phyloP scores from a whole-genome alignment of 2,888 invertebrate genomes.

The Scaptomyza parva region DNA sequence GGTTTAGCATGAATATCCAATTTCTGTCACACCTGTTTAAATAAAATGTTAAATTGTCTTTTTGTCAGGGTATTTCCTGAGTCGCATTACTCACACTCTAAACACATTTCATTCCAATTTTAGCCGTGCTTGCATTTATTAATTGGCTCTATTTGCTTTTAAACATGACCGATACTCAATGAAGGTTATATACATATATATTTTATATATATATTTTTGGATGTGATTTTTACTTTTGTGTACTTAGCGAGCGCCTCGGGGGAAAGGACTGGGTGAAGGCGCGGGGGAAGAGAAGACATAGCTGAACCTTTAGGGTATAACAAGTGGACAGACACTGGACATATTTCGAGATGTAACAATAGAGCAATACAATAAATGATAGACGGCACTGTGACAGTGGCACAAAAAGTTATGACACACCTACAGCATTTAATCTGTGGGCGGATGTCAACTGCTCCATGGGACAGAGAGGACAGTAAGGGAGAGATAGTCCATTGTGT shows the following conservation, averaged over 20 bases:
- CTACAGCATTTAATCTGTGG: slow-evolving; percentile 76
- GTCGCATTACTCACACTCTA: background rate
- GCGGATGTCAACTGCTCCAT: slow-evolving; percentile 52
- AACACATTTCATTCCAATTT: slow-evolving; percentile 16
- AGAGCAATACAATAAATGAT: slow-evolving; percentile 67
- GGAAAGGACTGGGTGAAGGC: background rate
- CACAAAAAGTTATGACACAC: slow-evolving; percentile 73
- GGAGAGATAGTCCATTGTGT: background rate
- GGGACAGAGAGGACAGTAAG: background rate
- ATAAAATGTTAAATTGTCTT: fast-evolving
- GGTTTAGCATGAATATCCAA: no score
- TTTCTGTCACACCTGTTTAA: no score
- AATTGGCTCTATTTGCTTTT: slow-evolving; percentile 74
- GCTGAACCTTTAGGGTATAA: slow-evolving; percentile 24
- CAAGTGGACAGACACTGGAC: slow-evolving; percentile 56
- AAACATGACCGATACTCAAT: slow-evolving; percentile 62
- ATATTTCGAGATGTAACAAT: slow-evolving; percentile 58
- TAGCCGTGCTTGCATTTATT: slow-evolving; percentile 53
- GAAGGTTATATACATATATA: slow-evolving; percentile 23
- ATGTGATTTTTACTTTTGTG: slow-evolving; percentile 50
- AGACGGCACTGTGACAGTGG: slow-evolving; percentile 34
- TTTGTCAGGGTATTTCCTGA: background rate
- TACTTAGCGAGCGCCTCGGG: slow-evolving; percentile 33
- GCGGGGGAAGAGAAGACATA: background rate
- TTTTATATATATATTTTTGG: slow-evolving; percentile 40